Evolutionary conservation across 2,888 invertebrate genomes (phyloP).

Genomic region (Drepana falcataria): DNA sequence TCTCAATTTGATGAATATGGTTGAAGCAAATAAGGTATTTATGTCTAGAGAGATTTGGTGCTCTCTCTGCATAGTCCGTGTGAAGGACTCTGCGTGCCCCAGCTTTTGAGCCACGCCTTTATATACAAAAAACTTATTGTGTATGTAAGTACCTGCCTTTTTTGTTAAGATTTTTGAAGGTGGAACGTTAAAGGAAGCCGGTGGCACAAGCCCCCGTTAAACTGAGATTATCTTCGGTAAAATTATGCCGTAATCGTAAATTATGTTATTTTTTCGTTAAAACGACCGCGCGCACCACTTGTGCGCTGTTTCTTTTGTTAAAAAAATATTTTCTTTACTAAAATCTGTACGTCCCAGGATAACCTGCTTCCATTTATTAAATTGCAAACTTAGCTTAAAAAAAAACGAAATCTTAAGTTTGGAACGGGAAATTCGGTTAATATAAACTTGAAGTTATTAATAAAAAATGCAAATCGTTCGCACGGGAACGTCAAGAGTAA

Average conservation of each 20-base stretch:
- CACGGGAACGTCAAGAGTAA: too few relatives aligned
- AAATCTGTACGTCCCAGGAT: background rate
- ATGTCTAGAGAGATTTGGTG: too few relatives aligned
- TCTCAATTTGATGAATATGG: too few relatives aligned
- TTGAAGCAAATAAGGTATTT: too few relatives aligned
- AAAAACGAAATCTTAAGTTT: too few relatives aligned
- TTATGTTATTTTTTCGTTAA: slow-evolving; percentile 21
- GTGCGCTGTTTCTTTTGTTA: slow-evolving; percentile 6
- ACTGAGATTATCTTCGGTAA: slow-evolving; percentile 34
- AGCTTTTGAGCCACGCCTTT: background rate
- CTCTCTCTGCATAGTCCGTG: too few relatives aligned
- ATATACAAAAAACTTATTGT: background rate
- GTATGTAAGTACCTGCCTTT: slow-evolving; percentile 9
- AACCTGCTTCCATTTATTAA: background rate
- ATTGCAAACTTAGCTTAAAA: background rate
- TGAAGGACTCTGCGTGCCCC: too few relatives aligned
- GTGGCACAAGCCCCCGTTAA: slow-evolving; percentile 20
- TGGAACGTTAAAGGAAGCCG: slow-evolving; percentile 18
- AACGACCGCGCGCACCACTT: slow-evolving; percentile 11
- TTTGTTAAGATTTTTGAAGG: slow-evolving; percentile 21
- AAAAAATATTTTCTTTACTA: background rate
- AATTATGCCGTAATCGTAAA: slow-evolving; percentile 34
- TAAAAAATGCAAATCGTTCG: too few relatives aligned
- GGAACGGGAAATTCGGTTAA: too few relatives aligned
- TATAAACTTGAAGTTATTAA: too few relatives aligned